Evolutionary conservation across 2,797 vertebrate genomes (phyloP), one percentile per base, ranked within the genome.

Genomic region (Sebastes diaconus): DNA sequence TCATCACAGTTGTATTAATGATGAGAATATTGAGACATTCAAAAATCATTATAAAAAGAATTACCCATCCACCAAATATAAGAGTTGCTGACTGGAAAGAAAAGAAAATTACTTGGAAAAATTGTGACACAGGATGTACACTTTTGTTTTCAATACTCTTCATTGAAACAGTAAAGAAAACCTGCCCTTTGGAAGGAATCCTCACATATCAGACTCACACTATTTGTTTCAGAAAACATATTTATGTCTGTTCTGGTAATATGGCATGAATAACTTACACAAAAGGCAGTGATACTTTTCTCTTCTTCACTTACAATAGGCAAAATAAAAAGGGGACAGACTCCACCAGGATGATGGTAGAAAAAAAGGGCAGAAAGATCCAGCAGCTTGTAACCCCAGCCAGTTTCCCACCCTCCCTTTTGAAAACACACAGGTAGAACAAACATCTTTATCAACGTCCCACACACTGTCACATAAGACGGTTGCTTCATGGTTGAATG

Each of bases 391-490:
- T 22, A 60, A 55, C 14, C 36, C 25, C 12, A 20, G 14, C 20
- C 61, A 20, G 2, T 58, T 66, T 24, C 70, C 70, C 73, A 24
- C n/a, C 58, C 57, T 68, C 46, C 63, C 34, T 68, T 77, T 25
- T n/a, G 3, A 50, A 74, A 74, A 84, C 46, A 80, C 65, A 72
- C 3, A 81, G 42, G 22, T 39, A 69, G 59, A 81, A 73, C 73
- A 80, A 75, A 87, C 39, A 13, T 68, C 58, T 63, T 68, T 18
- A 68, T 66, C 67, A 72, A 10, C 4, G 5, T 69, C 68, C 79
- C 68, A 82, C 81, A 79, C 73, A 59, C 68, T 73, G 76, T 77
- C 73, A 84, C 81, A 88, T 79, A 81, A 78, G 85, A 90, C 58
- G 39, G 73, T 55, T 57, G 6, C 73, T 73, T 84, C 55, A 72